phyloP scores from a whole-genome alignment of 2,113 vertebrate species.

The Entelurus aequoreus region DNA sequence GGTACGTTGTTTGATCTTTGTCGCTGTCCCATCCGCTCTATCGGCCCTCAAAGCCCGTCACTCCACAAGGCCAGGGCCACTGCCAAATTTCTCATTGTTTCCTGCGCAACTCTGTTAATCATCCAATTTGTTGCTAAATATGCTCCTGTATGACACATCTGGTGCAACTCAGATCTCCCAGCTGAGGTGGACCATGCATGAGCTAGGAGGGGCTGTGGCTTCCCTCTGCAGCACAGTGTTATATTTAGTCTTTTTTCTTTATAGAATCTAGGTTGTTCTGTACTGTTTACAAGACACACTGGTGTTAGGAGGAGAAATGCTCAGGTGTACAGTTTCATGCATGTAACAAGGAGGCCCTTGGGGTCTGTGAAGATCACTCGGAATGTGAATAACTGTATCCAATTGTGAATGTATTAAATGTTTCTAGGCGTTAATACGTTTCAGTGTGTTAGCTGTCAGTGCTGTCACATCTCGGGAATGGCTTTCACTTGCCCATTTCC shows the following conservation, averaged over 20 bases:
- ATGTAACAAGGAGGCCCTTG: slow-evolving; percentile 8
- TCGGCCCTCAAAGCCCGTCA: slow-evolving; percentile 51
- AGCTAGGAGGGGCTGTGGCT: slow-evolving; percentile 22
- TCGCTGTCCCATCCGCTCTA: slow-evolving; percentile 59
- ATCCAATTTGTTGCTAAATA: slow-evolving; percentile 59
- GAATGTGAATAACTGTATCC: slow-evolving; percentile 8
- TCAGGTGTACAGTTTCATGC: not conserved
- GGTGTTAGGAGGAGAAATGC: slow-evolving; percentile 5
- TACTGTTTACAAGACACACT: slow-evolving; percentile 14
- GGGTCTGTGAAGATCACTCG: not conserved
- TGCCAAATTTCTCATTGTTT: slow-evolving; percentile 47
- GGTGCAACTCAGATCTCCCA: slow-evolving; percentile 33
- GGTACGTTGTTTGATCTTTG: slow-evolving; percentile 31
- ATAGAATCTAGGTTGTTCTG: slow-evolving; percentile 7
- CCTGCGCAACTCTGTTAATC: slow-evolving; percentile 50
- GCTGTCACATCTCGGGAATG: slow-evolving; percentile 35
- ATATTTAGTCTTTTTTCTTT: slow-evolving; percentile 41
- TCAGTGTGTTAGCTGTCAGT: slow-evolving; percentile 8
- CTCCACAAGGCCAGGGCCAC: slow-evolving; percentile 26
- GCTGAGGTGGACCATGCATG: slow-evolving; percentile 20
- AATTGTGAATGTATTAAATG: slow-evolving; percentile 1
- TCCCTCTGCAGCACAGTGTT: slow-evolving; percentile 30
- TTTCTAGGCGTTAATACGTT: slow-evolving; percentile 9
- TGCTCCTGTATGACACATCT: slow-evolving; percentile 59
- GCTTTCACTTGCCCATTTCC: slow-evolving; percentile 31